A percentile compares a stretch with the other conserved stretches of the same genome.
Conservation (phyloP, 1,140 invertebrate species). For the Drosophila nasuta region DNA sequence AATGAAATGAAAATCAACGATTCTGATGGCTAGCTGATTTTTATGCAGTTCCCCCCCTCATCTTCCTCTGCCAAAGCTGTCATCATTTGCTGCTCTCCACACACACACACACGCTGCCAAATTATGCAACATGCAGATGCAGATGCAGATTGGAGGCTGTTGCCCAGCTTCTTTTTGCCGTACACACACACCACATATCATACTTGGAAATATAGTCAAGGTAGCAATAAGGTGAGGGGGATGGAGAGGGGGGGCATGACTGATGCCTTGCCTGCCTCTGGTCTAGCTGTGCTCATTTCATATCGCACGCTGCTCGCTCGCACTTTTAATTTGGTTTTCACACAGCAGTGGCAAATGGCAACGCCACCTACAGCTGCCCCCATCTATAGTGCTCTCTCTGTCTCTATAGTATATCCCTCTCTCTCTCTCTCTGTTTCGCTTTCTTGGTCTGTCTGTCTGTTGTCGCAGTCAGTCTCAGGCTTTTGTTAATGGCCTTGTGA, state of each 20-base stretch:
- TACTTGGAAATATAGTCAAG: slow-evolving; percentile 25
- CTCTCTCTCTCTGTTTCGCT: not conserved
- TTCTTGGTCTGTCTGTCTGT: slow-evolving; percentile 24
- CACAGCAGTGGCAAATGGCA: slow-evolving; percentile 16
- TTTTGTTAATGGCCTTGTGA: slow-evolving; percentile 82
- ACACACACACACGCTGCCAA: slow-evolving; percentile 30
- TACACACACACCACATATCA: slow-evolving; percentile 28
- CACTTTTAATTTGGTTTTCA: slow-evolving; percentile 75
- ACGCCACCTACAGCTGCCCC: slow-evolving; percentile 13
- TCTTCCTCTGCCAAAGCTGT: not conserved
- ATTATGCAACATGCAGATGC: slow-evolving; percentile 69
- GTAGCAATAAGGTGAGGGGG: slow-evolving; percentile 18
- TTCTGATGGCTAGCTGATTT: slow-evolving; percentile 17
- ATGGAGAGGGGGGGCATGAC: slow-evolving; percentile 13
- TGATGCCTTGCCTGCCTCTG: not conserved
- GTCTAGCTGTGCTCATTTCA: slow-evolving; percentile 59
- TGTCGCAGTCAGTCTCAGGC: slow-evolving; percentile 71
- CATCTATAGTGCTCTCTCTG: slow-evolving; percentile 18
- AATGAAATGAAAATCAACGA: slow-evolving; percentile 73
- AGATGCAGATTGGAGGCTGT: slow-evolving; percentile 4
- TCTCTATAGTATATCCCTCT: not conserved
- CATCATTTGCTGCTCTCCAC: slow-evolving; percentile 11
- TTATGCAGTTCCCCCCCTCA: not conserved
- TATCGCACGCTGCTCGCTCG: slow-evolving; percentile 51
- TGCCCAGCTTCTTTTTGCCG: slow-evolving; percentile 17